These are phyloP conservation scores for Tetranychus urticae DNA, from an alignment of 1,140 invertebrate species.

Conservation along the genomic window DNA sequence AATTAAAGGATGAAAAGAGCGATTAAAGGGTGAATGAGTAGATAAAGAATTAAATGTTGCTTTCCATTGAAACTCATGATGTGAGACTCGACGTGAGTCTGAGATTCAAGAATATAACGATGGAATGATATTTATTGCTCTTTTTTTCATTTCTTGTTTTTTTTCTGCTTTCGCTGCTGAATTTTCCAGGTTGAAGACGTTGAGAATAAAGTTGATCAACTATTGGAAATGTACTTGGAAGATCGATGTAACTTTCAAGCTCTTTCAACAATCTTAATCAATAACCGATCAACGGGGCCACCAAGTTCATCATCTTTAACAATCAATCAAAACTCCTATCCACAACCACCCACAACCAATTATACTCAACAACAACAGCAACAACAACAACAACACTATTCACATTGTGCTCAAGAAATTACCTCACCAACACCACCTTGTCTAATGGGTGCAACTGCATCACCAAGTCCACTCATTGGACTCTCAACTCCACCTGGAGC, in stretches of 20 bases:
- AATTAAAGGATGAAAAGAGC: too few species aligned
- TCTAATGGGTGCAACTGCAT: slow-evolving; percentile 10
- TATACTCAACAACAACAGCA: neutral
- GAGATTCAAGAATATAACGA: too few species aligned
- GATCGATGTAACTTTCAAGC: slow-evolving; percentile 35
- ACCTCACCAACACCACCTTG: slow-evolving; percentile 13
- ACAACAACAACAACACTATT: neutral
- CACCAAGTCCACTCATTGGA: slow-evolving; percentile 9
- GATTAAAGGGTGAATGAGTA: too few species aligned
- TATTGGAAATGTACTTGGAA: slow-evolving; percentile 76
- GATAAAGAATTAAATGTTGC: too few species aligned
- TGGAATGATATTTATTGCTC: neutral
- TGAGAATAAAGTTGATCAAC: slow-evolving; percentile 70
- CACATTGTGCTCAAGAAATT: neutral
- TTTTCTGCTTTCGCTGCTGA: slow-evolving; percentile 7
- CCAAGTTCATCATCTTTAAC: neutral
- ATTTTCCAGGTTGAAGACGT: slow-evolving; percentile 58
- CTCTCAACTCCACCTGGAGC: too few species aligned
- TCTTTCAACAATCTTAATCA: neutral
- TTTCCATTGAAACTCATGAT: too few species aligned
- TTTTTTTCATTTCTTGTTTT: neutral
- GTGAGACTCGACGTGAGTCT: too few species aligned
- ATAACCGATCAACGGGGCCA: neutral
- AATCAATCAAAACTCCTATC: neutral
- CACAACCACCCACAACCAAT: neutral